Evolutionary conservation across 1,140 invertebrate genomes (phyloP), one percentile per base, ranked within the genome.

Genomic region (Panagrolaimus sp.): DNA sequence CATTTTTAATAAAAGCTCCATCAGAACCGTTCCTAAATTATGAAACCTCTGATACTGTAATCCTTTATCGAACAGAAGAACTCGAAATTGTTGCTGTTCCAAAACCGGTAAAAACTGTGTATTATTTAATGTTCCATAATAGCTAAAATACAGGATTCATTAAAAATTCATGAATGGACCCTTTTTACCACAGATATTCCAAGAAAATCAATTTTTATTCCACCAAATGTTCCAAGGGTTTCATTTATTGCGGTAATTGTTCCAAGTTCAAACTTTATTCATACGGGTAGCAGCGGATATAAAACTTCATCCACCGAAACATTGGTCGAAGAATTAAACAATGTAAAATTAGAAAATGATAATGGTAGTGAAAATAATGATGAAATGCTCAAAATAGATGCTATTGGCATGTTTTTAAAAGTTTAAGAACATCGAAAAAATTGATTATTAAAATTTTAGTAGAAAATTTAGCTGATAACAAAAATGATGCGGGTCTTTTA

Each of bases 41-140:
- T 58, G 52, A 21, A 12, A 28, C 21, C 14, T 12, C 52, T 21
- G 52, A 58, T 58, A 58, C 14, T 21, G 52, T 58, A 28, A 28
- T 58, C 10, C 21, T 58, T 21, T 58, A 58, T 58, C 52, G 52
- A 28, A 58, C 52, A 0, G 52, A 58, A 14, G 52, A 58, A 26
- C 15, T 21, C 10, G 52, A 58, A 28, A 58, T 58, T 58, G 21
- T 21, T 58, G 52, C 52, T 58, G 52, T 58, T 10, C 52, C 52
- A 17, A 58, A n/a, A 24, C 52, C 21, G 15, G 52, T 58, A 21
- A 0, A n/a, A n/a, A 46, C 45, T 47, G 46, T 47, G 15, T 47
- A 15, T 47, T 1, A 47, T 47, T 47, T 47, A 1, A 47, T 15
- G 48, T 10, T 52, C 15, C n/a, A 52, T 52, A 52, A 5, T 8